Base-by-base conservation (phyloP, 2,888 invertebrate species). In the Conchocele bisecta region DNA sequence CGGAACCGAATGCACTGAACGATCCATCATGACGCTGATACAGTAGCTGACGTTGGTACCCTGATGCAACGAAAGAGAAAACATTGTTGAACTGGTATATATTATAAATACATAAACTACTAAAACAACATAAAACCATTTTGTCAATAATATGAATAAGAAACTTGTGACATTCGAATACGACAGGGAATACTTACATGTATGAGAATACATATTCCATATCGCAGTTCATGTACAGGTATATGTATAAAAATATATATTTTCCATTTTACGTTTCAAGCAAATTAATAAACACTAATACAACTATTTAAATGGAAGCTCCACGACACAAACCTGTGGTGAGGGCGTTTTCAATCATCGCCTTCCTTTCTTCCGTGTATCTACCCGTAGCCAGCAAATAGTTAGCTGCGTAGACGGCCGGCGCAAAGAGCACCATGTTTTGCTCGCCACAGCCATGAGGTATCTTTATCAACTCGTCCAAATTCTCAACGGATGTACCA, bases 381-480 rank as follows among this genome's bases (percentile, higher is more conserved):
- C 95, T 94, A 53, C 93, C 93, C 0, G 94, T 94, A 54, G 94
- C 94, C 91, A 94, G 94, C 61, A 98, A 92, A 89, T 98, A 98
- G 84, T 96, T 95, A 6, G 96, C 92, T 57, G 97, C 93, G 53
- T 97, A 95, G 79, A 98, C 94, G 82, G 96, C 96, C 0, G 97
- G 95, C 42, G 98, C 96, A 88, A 98, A 95, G 73, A 96, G 95
- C 39, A 97, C 92, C 93, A 98, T 95, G 72, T 98, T 98, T 90
- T 97, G 97, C 89, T 96, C 96, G 0, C 98, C 96, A 89, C 98
- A 98, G 0, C 96, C 97, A 42, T 95, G 95, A 0, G 97, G 96
- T 90, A 95, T 93, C 75, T 94, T 87, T 9, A 97, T 94, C 57
- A 97, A 91, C 80, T 93, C 93, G 24, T 95, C 95, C 39, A 96